These are phyloP conservation scores for Drosophila neocordata DNA, from an alignment of 1,140 invertebrate genomes.

Conservation along the genomic window DNA sequence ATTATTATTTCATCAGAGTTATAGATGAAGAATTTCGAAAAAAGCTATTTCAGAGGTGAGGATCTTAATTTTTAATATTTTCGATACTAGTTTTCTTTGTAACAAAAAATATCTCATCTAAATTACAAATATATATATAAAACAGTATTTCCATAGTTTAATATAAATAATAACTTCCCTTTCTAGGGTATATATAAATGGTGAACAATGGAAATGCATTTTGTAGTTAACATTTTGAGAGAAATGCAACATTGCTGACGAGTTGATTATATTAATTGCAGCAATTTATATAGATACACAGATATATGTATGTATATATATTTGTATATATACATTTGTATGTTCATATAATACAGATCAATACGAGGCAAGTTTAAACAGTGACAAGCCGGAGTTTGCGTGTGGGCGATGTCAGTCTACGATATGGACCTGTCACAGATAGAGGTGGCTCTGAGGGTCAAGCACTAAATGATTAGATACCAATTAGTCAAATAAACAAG, in stretches of 20 bases:
- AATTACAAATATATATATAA: no score
- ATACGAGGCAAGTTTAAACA: constrained; percentile 29
- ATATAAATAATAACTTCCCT: no score
- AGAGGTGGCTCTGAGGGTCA: constrained; percentile 68
- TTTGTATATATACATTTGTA: constrained; percentile 8
- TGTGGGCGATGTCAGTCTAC: constrained; percentile 61
- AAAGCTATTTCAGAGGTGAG: no score
- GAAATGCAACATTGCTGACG: constrained; percentile 41
- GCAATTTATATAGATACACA: constrained; percentile 53
- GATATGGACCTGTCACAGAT: constrained; percentile 20
- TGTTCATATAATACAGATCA: neutral
- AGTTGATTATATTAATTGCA: constrained; percentile 65
- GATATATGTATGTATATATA: constrained; percentile 26
- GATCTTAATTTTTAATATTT: no score
- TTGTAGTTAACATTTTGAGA: constrained; percentile 42
- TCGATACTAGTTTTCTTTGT: neutral
- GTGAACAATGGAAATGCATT: constrained; percentile 54
- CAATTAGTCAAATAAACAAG: constrained; percentile 53
- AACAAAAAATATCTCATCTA: no score
- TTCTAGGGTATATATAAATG: neutral
- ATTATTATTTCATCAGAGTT: no score
- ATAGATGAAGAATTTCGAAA: no score
- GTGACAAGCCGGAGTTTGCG: constrained; percentile 39
- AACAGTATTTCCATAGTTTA: no score
- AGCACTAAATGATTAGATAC: constrained; percentile 51